Percentiles rank a stretch among this genome's conserved stretches.
phyloP scores from a whole-genome alignment of 2,797 vertebrate species.

The Aphelocoma californica region DNA sequence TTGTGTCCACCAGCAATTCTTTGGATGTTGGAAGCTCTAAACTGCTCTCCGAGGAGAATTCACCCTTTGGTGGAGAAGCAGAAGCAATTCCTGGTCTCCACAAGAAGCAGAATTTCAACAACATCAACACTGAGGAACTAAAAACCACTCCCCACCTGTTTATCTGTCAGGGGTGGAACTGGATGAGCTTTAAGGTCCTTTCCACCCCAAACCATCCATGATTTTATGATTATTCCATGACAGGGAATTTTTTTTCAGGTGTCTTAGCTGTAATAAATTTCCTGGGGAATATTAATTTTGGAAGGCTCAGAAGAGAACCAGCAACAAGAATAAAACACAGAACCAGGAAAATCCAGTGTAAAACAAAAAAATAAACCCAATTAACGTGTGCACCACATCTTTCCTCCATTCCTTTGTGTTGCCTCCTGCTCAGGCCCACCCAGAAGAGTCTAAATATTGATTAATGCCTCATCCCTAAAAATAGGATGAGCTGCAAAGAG shows the following conservation, averaged over 20 bases:
- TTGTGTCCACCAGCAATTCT: not conserved
- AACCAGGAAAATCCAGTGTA: not conserved
- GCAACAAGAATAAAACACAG: not conserved
- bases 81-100: not conserved
- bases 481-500: not conserved
- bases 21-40: not conserved
- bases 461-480: not conserved
- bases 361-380: not conserved
- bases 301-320: not conserved
- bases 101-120: not conserved
- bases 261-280: not conserved
- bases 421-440: not conserved
- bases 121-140: no score
- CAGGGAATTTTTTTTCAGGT: not conserved
- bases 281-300: not conserved
- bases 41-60: not conserved
- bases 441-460: not conserved
- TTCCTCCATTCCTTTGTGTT: not conserved
- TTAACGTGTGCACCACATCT: not conserved
- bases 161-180: not conserved
- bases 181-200: not conserved
- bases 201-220: not conserved
- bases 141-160: not conserved
- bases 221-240: not conserved
- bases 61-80: not conserved